phyloP scores from a whole-genome alignment of 1,140 invertebrate genomes.

The Bombus superbus region DNA sequence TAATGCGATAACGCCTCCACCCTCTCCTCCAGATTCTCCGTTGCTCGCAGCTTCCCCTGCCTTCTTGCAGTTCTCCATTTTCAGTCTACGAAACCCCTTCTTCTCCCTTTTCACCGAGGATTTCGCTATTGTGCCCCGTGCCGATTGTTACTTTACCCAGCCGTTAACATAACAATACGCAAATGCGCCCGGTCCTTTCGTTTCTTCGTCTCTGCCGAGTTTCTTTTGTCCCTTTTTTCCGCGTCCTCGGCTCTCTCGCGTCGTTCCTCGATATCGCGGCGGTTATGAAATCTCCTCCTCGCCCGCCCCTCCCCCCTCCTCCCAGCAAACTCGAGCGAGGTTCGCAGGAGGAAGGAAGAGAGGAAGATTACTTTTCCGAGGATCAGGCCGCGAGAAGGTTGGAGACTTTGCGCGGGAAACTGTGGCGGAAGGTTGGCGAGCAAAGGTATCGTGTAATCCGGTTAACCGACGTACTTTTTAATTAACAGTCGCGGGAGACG shows the following conservation, averaged over 20 bases:
- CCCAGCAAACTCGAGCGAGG: too few species aligned
- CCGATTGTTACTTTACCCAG: conserved; percentile 78
- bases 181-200: conserved; percentile 65
- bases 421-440: background rate
- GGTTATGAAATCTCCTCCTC: background rate
- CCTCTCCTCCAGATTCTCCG: background rate
- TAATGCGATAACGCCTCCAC: conserved; percentile 77
- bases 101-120: conserved; percentile 57
- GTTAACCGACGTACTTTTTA: conserved; percentile 13
- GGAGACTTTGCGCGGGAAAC: background rate
- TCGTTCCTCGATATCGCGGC: background rate
- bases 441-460: background rate
- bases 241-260: background rate
- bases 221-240: background rate
- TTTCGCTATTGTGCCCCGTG: conserved; percentile 76
- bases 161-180: conserved; percentile 81
- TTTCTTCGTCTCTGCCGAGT: background rate
- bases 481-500: conserved; percentile 22
- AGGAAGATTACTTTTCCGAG: background rate
- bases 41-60: conserved; percentile 22
- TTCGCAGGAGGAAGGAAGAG: too few species aligned
- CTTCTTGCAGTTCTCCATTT: conserved; percentile 17
- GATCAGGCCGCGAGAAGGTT: background rate
- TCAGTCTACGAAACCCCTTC: conserved; percentile 30
- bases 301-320: too few species aligned